Base-by-base conservation (phyloP, 2,113 vertebrate species). In the Arizona elegans region DNA sequence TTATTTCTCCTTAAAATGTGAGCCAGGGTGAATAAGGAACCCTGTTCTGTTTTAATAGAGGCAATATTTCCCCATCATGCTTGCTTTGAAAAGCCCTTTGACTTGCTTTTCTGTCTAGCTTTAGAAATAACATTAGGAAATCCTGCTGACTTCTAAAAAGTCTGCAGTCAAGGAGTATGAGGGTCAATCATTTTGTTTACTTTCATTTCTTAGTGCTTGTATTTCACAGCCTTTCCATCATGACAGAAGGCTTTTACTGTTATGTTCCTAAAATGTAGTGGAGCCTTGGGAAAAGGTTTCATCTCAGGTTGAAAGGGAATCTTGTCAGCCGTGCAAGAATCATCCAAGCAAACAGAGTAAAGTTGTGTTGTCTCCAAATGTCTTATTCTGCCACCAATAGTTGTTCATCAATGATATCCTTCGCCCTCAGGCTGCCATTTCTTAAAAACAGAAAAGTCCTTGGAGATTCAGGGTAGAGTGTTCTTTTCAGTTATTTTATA, bases 281-380 rank as follows among this genome's bases (percentile, higher is more conserved):
- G 26, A 10, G 1, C 24, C 89, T 50, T 91, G 7, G 9, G 17
- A 10, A 89, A 86, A 94, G 91, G 56, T 24, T n/a, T 65, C 17
- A 13, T 93, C 65, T 92, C 24, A 90, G 3, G 3, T 6, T 15
- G 94, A 53, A 43, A 75, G 53, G 55, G 33, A 29, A 65, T 65
- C 54, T 90, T 87, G 89, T 86, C 0, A 0, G 52, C 58, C 62
- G 81, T 94, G 19, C 59, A 85, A 92, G 58, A 92, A 8, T 70
- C 56, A 93, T 15, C 10, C 87, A 92, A 0, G 1, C 13, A 17
- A 6, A 17, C 5, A 9, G 47, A 86, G 10, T 52, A 93, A 93
- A 47, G 17, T 1, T 87, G 9, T 15, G 13, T 9, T 29, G 7
- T 47, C 26, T 53, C 8, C 0, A 0, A 1, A 55, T 54, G 2